Conservation (phyloP, 2,113 vertebrate genomes). For the Chaetodon auriga region DNA sequence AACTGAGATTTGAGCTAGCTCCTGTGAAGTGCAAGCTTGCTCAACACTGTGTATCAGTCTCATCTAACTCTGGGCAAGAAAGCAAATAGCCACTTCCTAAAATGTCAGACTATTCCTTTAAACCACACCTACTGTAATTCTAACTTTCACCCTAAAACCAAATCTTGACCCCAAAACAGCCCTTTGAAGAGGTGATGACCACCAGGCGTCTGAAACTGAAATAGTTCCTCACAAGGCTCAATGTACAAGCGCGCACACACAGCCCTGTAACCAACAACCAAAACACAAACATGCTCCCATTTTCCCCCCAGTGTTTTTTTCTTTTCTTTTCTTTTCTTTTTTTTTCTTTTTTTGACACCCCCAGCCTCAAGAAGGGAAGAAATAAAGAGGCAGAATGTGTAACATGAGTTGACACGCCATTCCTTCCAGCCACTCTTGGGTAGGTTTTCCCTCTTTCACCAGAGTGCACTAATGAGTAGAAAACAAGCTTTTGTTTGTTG, state of each 20-base stretch:
- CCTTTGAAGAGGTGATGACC: not conserved
- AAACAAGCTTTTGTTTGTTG: constrained; percentile 73
- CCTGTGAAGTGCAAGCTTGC: too few relatives aligned
- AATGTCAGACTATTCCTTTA: not conserved
- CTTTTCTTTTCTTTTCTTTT: constrained; percentile 29
- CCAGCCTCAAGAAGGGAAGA: constrained; percentile 24
- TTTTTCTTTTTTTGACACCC: constrained; percentile 45
- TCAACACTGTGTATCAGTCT: not conserved
- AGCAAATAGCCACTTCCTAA: not conserved
- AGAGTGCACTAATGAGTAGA: constrained; percentile 76
- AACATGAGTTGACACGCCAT: constrained; percentile 66
- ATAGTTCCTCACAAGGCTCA: not conserved
- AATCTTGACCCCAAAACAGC: not conserved
- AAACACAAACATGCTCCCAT: constrained; percentile 34
- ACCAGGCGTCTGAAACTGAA: not conserved
- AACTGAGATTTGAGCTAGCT: too few relatives aligned
- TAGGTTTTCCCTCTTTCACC: constrained; percentile 59
- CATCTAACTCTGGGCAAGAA: not conserved
- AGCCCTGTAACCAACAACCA: constrained; percentile 31
- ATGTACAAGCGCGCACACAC: not conserved
- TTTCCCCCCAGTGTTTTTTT: constrained; percentile 4
- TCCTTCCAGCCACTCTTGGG: constrained; percentile 63
- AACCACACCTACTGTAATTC: not conserved
- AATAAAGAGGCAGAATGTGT: constrained; percentile 63
- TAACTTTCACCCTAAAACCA: not conserved